Base-by-base conservation (phyloP, 2,113 vertebrate genomes). In the Salminus brasiliensis region DNA sequence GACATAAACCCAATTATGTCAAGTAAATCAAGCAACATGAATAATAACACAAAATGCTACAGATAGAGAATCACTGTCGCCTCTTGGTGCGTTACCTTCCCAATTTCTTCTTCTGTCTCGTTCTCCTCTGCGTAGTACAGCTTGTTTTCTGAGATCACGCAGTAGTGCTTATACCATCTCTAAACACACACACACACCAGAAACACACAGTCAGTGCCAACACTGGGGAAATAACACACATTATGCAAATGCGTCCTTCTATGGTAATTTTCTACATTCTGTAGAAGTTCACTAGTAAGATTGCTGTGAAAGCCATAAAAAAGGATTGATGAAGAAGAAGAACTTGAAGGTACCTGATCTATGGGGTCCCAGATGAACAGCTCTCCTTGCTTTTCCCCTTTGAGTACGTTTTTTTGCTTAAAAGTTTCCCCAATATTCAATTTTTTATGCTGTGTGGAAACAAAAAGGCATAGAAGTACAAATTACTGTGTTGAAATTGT, bases 311-410 rank as follows among this genome's bases (percentile, higher is more conserved):
- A 39, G 57, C 0, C n/a, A 25, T 11, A 59, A 62, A 12, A 0
- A 36, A 63, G 11, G 62, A 25, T 15, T 73, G 65, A 57, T 25
- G 25, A n/a, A 18, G 4, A 57, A 32, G 25, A n/a, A 18, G 4
- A 77, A 11, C 21, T 55, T 65, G 45, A 10, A n/a, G 39, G 49
- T 93, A 98, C 98, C 97, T 96, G 92, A 84, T 98, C 96, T n/a
- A 99, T 96, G 47, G 96, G 90, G 62, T 99, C 98, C 98, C 97
- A 98, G 93, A 98, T 97, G 78, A 93, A 95, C 79, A 99, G 93
- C 43, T 97, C 96, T 34, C 97, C 98, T 76, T 97, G 95, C 45
- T 93, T 94, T 79, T 91, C 95, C 84, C 83, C 94, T 93, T 85
- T 96, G 91, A 82, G 87, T 32, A 91, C 79, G 36, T 96, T 94